Evolutionary conservation across 1,140 invertebrate species (phyloP).

Genomic region (Parapsyche elsis): DNA sequence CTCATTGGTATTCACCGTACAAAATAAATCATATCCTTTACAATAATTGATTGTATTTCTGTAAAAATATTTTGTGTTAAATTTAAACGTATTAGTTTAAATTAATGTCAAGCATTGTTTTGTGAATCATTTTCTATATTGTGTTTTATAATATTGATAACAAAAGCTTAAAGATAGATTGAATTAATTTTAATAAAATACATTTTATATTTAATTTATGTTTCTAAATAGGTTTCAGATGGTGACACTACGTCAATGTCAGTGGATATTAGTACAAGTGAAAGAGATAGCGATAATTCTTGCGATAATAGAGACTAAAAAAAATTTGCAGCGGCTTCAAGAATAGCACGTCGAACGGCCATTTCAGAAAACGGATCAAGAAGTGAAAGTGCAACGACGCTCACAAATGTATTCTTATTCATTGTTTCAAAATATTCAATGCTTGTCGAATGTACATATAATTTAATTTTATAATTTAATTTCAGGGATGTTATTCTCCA

Average conservation of each 20-base stretch:
- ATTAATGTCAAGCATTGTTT: too few species aligned
- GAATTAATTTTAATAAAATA: too few species aligned
- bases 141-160: too few species aligned
- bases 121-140: too few species aligned
- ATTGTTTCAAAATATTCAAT: background rate
- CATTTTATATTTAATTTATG: background rate
- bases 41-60: too few species aligned
- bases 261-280: slow-evolving; percentile 63
- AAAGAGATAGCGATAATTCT: slow-evolving; percentile 64
- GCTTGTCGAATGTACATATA: background rate
- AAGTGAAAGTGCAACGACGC: slow-evolving; percentile 63
- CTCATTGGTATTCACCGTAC: slow-evolving; percentile 14
- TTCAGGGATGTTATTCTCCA: slow-evolving; percentile 77
- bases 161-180: too few species aligned
- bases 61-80: too few species aligned
- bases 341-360: slow-evolving; percentile 20
- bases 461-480: slow-evolving; percentile 44
- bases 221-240: slow-evolving; percentile 55
- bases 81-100: too few species aligned
- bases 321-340: background rate
- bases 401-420: slow-evolving; percentile 68
- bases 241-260: slow-evolving; percentile 60
- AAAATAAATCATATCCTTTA: too few species aligned
- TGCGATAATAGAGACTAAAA: slow-evolving; percentile 61
- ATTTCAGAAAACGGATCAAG: slow-evolving; percentile 55